Evolutionary conservation across 2,797 vertebrate genomes (phyloP), one percentile per base, ranked within the genome.

Genomic region (Selene dorsalis): DNA sequence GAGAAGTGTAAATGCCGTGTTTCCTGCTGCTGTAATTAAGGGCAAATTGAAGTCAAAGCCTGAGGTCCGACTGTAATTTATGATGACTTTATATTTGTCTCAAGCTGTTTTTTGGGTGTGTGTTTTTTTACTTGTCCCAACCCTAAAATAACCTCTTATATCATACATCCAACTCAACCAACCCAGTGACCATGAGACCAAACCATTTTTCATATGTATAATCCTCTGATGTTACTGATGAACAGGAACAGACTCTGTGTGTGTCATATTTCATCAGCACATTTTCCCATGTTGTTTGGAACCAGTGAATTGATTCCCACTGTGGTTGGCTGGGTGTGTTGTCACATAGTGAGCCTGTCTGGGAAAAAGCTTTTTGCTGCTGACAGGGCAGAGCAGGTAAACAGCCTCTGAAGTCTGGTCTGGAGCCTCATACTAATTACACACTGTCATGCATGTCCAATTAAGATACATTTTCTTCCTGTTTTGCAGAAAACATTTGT

Each of bases 311-410:
- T 38, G 16, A 52, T 76, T 57, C 53, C 57, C 64, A 18, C 22
- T 86, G 88, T 80, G 85, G 79, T 79, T 48, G 47, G 47, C 78
- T 66, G 64, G 70, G 63, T 67, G 32, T 83, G 83, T 63, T 85
- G 73, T 88, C 84, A 83, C 82, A 82, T 20, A 7, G 65, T 32
- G 48, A 82, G 74, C 60, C 75, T 83, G 88, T 91, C 91, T 93
- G 80, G 77, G 75, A 68, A 69, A 38, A 32, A 30, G 71, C 74
- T 73, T 77, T 67, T 35, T 65, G 55, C 53, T 87, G 90, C 92
- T 93, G 91, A 92, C 87, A 65, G 53, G 2, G 82, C 89, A 79
- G 75, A 79, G 58, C 85, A 90, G 87, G 91, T 92, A 94, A 93
- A 93, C 89, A 93, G 75, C 69, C 63, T 73, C 77, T 83, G 86